Percentiles rank a stretch among this genome's conserved stretches.
Evolutionary conservation across 2,888 invertebrate genomes (phyloP).

Genomic region (Lissocephala sabroskyi): DNA sequence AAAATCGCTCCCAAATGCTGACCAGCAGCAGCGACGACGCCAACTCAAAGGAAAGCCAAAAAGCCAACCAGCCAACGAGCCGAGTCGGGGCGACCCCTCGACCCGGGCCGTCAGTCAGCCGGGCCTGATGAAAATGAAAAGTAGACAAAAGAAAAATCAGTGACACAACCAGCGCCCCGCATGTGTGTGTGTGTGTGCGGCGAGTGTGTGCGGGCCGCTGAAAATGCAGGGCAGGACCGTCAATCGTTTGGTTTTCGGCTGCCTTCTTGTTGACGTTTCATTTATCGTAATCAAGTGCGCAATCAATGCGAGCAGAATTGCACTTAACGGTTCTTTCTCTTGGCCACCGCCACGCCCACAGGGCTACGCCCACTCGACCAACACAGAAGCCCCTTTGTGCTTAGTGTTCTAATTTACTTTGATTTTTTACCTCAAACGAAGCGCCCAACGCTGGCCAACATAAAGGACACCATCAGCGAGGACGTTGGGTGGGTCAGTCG

Average conservation of each 20-base stretch:
- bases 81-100: too few relatives aligned
- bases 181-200: conserved; percentile 23
- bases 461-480: too few relatives aligned
- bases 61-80: neutral
- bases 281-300: conserved; percentile 62
- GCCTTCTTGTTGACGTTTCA: conserved; percentile 59
- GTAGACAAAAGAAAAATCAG: conserved; percentile 56
- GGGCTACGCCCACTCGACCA: too few relatives aligned
- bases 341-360: too few relatives aligned
- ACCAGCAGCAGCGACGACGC: neutral
- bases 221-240: too few relatives aligned
- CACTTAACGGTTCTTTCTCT: conserved; percentile 45
- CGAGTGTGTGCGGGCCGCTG: too few relatives aligned
- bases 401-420: conserved; percentile 48
- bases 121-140: conserved; percentile 11
- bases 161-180: conserved; percentile 23
- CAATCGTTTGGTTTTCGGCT: too few relatives aligned
- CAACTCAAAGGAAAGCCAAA: neutral
- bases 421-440: too few relatives aligned
- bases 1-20: neutral
- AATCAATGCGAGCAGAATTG: conserved; percentile 60
- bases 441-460: too few relatives aligned
- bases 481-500: too few relatives aligned
- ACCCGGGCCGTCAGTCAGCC: too few relatives aligned
- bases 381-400: too few relatives aligned